Percentiles rank a stretch among this genome's conserved stretches.
phyloP scores from a whole-genome alignment of 2,113 vertebrate species.

The Myotis lucifugus region DNA sequence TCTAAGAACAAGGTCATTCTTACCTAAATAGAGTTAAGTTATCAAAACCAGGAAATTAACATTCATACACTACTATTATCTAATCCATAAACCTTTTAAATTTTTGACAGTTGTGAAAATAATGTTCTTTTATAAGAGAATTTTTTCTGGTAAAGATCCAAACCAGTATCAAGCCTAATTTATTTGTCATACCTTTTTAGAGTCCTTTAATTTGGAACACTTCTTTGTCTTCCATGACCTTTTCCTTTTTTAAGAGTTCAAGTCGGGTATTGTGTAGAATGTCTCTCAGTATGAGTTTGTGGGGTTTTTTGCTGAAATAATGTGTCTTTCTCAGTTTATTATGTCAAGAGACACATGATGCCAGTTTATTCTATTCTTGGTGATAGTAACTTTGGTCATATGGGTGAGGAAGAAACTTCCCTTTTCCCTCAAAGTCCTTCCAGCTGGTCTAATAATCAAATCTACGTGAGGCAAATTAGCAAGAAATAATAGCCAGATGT shows the following conservation, averaged over 20 bases:
- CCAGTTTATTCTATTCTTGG: background rate
- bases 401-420: background rate
- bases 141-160: slow-evolving; percentile 19
- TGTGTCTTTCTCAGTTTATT: background rate
- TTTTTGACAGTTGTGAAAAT: background rate
- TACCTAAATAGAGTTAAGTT: background rate
- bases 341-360: background rate
- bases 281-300: background rate
- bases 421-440: background rate
- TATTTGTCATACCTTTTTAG: background rate
- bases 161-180: background rate
- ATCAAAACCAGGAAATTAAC: background rate
- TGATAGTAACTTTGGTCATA: background rate
- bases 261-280: background rate
- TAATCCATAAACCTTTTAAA: slow-evolving; percentile 9
- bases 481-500: background rate
- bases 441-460: background rate
- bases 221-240: slow-evolving; percentile 9
- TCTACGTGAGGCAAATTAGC: background rate
- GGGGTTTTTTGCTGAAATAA: background rate
- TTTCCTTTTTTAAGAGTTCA: slow-evolving; percentile 13
- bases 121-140: background rate
- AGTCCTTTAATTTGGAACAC: slow-evolving; percentile 37
- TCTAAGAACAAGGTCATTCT: background rate
- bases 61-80: background rate